phyloP scores from a whole-genome alignment of 2,797 vertebrate species.

The Bovichtus variegatus region DNA sequence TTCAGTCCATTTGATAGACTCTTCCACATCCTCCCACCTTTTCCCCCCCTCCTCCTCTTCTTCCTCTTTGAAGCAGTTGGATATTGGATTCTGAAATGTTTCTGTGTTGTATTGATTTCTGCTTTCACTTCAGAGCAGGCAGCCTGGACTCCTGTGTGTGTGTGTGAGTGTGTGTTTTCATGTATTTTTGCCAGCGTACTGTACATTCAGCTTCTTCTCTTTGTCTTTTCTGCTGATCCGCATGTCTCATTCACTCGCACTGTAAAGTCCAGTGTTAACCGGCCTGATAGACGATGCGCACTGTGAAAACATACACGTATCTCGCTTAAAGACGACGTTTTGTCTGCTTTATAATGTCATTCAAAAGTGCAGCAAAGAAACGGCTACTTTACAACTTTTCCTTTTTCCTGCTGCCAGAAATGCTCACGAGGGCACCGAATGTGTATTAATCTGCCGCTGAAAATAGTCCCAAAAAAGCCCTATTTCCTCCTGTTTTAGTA shows the following conservation, averaged over 20 bases:
- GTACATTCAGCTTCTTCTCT: conserved; percentile 9
- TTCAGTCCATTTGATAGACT: conserved; percentile 12
- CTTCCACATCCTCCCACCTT: conserved; percentile 8
- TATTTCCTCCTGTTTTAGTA: not conserved
- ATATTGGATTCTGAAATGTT: conserved; percentile 73
- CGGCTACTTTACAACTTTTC: not conserved
- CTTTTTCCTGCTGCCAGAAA: not conserved
- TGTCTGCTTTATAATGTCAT: not conserved
- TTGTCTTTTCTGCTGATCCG: conserved; percentile 25
- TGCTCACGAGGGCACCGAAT: not conserved
- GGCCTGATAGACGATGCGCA: not conserved
- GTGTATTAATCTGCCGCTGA: not conserved
- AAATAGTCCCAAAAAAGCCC: not conserved
- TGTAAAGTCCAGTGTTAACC: not conserved
- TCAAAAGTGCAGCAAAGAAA: not conserved
- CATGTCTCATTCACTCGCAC: not conserved
- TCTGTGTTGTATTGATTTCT: conserved; percentile 75
- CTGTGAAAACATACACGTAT: too few relatives aligned
- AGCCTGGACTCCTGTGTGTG: conserved; percentile 12
- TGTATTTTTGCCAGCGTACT: conserved; percentile 7
- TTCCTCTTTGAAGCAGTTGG: conserved; percentile 34
- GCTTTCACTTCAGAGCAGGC: conserved; percentile 59
- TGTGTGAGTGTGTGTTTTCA: not conserved
- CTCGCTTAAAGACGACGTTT: not conserved
- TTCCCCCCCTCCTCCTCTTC: conserved; percentile 16